A percentile compares a stretch with the other conserved stretches of the same genome.
These are phyloP conservation scores for Micronycteris hirsuta DNA, from an alignment of 2,113 vertebrate genomes.

Conservation along the genomic window DNA sequence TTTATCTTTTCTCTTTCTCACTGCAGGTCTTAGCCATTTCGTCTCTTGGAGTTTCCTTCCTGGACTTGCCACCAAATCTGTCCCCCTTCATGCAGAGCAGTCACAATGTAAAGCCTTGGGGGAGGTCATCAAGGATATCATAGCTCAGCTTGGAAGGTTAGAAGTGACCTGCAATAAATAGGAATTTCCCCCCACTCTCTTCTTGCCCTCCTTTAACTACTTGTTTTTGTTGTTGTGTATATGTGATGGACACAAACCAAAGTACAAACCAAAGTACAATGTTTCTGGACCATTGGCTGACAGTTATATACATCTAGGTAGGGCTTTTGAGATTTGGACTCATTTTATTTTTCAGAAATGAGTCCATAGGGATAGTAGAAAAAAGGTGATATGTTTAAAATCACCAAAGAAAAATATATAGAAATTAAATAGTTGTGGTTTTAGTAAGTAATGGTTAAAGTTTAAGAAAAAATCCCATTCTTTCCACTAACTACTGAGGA, in stretches of 20 bases:
- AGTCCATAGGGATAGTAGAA: neutral
- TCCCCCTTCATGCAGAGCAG: neutral
- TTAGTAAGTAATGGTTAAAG: neutral
- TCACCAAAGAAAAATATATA: neutral
- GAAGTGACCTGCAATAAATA: neutral
- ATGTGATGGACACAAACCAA: neutral
- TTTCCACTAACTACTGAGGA: conserved; percentile 2
- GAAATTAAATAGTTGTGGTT: neutral
- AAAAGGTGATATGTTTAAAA: neutral
- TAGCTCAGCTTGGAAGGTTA: neutral
- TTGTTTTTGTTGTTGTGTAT: neutral
- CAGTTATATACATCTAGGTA: too few species aligned
- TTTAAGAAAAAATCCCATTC: neutral
- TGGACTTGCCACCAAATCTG: neutral
- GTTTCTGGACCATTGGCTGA: too few species aligned
- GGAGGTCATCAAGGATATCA: neutral
- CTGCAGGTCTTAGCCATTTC: neutral
- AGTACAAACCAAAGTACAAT: neutral
- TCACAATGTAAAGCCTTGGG: neutral
- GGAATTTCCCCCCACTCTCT: neutral
- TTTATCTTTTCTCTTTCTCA: neutral
- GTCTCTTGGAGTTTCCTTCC: neutral
- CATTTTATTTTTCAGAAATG: neutral
- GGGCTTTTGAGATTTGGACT: neutral
- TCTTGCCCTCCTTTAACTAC: neutral